Percentiles rank a stretch among this genome's conserved stretches.
These are phyloP conservation scores for Sarcophilus harrisii DNA, from an alignment of 2,797 vertebrate genomes.

Conservation along the genomic window DNA sequence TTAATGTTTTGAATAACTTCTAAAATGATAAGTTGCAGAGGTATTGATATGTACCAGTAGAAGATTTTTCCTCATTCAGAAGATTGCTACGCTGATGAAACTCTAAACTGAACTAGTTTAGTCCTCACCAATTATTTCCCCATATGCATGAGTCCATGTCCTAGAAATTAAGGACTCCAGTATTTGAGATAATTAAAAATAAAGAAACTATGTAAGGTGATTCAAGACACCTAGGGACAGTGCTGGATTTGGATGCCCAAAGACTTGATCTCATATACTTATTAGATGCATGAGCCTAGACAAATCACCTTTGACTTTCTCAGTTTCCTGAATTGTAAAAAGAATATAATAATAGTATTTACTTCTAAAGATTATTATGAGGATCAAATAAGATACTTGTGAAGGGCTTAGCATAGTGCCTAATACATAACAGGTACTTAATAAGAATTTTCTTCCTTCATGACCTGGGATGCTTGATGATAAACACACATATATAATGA, in stretches of 20 bases:
- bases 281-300: background rate
- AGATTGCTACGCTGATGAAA: background rate
- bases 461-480: background rate
- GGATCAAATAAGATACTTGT: background rate
- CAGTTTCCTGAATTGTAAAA: background rate
- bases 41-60: background rate
- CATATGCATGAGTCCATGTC: background rate
- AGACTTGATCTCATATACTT: background rate
- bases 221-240: background rate
- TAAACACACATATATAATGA: background rate
- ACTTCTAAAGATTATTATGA: background rate
- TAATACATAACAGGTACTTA: background rate
- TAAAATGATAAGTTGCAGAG: background rate
- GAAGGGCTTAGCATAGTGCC: background rate
- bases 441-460: background rate
- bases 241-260: background rate
- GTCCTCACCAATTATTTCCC: background rate
- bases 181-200: background rate
- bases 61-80: background rate
- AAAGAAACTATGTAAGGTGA: background rate
- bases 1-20: background rate
- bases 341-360: background rate
- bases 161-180: too few relatives aligned
- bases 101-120: background rate
- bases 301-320: background rate